Base-by-base conservation (phyloP, 1,140 invertebrate genomes). In the Dreissena rostriformis region DNA sequence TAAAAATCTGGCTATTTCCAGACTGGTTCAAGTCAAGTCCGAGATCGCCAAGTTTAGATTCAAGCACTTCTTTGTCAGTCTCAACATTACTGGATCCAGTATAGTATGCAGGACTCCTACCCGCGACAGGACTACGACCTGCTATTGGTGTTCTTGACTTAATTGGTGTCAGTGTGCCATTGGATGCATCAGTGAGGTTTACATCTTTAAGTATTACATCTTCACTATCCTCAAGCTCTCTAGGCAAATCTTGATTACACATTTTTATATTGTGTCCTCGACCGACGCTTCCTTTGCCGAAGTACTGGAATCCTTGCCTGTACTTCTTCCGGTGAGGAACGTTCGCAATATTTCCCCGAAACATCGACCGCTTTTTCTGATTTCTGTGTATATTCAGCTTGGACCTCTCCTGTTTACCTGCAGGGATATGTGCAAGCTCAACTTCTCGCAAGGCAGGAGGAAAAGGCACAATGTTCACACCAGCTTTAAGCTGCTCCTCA, bases 191-290 rank as follows among this genome's bases (percentile, higher is more conserved):
- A 52, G 66, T 88, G 55, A 89, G 61, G 80, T 82, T 88, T 0
- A 88, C 86, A 82, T 89, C 88, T 76, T 86, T 88, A 26, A 89
- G 39, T n/a, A 89, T 75, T 49, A 88, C 61, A 72, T 86, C 72
- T 55, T 75, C 72, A 76, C 80, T 71, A 63, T 89, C 88, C 24
- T 84, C 88, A 55, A 79, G 28, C 76, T 89, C 86, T 28, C 82
- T 75, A 53, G 86, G 78, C 14, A 86, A 61, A 39, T 84, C 80
- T 24, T 67, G 76, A 65, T 66, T 71, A 52, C 61, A 67, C 28
- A 26, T 70, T 39, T 39, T 75, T 24, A 81, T 55, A 51, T 71
- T 86, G 28, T 65, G 39, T 22, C 83, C 77, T 63, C 65, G 63
- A 55, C 63, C 76, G 67, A 73, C 61, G 55, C 61, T 73, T 26